These are phyloP conservation scores for Hydrozoanthus gracilis DNA, from an alignment of 92 coral and sea anemone genomes.

Conservation along the genomic window DNA sequence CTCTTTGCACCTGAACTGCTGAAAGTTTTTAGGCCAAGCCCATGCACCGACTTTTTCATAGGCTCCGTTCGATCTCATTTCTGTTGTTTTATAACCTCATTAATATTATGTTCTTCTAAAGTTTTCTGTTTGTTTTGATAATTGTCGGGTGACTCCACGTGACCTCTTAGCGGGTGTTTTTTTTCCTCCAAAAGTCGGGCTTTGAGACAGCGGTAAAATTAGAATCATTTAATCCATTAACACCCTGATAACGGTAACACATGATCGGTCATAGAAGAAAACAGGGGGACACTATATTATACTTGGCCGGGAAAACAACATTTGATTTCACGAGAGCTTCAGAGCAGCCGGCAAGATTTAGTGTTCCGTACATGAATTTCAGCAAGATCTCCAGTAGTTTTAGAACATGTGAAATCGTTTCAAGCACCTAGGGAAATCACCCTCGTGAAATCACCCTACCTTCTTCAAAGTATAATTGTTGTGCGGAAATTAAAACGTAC, in stretches of 20 bases:
- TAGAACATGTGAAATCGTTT: too few species aligned
- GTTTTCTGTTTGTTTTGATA: constrained; percentile 20
- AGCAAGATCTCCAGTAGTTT: too few species aligned
- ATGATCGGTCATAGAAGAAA: neutral
- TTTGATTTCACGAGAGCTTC: neutral
- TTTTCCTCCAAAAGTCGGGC: neutral
- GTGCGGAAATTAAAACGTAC: too few species aligned
- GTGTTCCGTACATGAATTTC: neutral
- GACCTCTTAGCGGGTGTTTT: neutral
- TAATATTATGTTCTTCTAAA: constrained; percentile 6
- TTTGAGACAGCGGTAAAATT: neutral
- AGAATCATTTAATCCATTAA: neutral
- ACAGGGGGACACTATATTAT: neutral
- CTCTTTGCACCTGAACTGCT: neutral
- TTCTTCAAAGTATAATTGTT: too few species aligned
- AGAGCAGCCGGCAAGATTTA: neutral
- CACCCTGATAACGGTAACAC: constrained; percentile 2
- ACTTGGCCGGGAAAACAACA: too few species aligned
- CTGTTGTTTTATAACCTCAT: neutral
- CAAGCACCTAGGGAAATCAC: too few species aligned
- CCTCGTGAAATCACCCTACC: too few species aligned
- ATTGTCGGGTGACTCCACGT: constrained; percentile 3
- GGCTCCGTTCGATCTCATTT: neutral
- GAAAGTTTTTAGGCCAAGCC: neutral
- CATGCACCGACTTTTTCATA: too few species aligned